phyloP scores from a whole-genome alignment of 2,797 vertebrate species.

The Limnodromus scolopaceus region DNA sequence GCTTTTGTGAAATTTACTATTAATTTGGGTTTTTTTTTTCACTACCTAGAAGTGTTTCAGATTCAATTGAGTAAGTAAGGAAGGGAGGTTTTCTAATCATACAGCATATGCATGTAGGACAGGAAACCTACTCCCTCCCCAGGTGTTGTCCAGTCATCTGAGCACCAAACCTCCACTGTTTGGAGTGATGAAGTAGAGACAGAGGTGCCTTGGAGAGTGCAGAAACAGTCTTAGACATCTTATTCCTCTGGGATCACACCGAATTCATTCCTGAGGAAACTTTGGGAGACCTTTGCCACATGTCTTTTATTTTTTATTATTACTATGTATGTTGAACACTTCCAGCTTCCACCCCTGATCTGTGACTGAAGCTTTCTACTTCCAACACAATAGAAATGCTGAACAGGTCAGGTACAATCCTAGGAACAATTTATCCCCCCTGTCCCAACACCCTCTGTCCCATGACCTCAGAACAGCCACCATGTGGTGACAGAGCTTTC shows the following conservation, averaged over 20 bases:
- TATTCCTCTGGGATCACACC: not conserved
- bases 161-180: not conserved
- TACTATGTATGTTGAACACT: accelerated
- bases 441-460: not conserved
- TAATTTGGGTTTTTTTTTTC: not conserved
- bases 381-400: not conserved
- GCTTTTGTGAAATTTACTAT: not conserved
- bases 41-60: not conserved
- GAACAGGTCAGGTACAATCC: not conserved
- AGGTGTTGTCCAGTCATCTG: not conserved
- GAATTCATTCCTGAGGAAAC: not conserved
- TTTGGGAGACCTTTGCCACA: not conserved
- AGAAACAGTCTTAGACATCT: not conserved
- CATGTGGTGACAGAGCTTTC: not conserved
- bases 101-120: not conserved
- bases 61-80: not conserved
- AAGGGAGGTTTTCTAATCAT: not conserved
- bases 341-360: not conserved
- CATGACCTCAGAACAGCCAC: not conserved
- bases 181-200: not conserved
- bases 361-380: not conserved
- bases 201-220: not conserved
- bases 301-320: not conserved
- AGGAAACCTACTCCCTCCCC: not conserved
- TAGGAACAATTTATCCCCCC: not conserved